These are phyloP conservation scores for Nipponacmea schrenckii DNA, from an alignment of 2,888 invertebrate genomes.

Conservation along the genomic window DNA sequence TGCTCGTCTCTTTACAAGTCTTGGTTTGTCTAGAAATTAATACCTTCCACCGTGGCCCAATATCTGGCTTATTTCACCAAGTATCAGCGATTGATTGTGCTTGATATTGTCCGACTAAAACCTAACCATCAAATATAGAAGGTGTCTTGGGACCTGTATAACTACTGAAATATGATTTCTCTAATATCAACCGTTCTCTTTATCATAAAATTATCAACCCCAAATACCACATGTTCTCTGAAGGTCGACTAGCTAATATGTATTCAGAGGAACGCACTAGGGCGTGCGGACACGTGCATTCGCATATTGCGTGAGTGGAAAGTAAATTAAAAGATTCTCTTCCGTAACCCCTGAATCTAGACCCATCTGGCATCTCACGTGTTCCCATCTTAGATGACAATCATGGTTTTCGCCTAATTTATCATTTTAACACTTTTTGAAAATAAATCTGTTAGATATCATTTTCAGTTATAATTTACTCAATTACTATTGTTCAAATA, in stretches of 20 bases:
- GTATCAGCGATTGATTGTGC: too few relatives aligned
- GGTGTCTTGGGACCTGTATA: too few relatives aligned
- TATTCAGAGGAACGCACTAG: conserved; percentile 28
- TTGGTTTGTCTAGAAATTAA: conserved; percentile 22
- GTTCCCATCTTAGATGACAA: neutral
- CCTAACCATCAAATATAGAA: too few relatives aligned
- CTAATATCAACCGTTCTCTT: conserved; percentile 9
- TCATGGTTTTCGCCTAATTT: neutral
- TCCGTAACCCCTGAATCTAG: neutral
- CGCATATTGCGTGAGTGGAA: conserved; percentile 25
- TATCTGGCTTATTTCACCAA: conserved; percentile 25
- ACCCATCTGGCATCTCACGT: conserved; percentile 5
- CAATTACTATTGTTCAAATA: too few relatives aligned
- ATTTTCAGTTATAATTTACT: too few relatives aligned
- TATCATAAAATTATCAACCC: conserved; percentile 13
- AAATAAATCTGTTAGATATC: too few relatives aligned
- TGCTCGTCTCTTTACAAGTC: conserved; percentile 16
- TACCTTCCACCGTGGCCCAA: conserved; percentile 19
- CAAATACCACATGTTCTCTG: conserved; percentile 17
- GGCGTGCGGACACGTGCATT: conserved; percentile 28
- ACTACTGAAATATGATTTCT: too few relatives aligned
- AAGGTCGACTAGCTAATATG: conserved; percentile 23
- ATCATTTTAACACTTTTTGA: neutral
- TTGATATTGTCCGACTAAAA: too few relatives aligned
- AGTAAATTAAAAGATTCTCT: conserved; percentile 13